phyloP scores from a whole-genome alignment of 2,113 vertebrate species.

The Petrocephalus microphthalmus region DNA sequence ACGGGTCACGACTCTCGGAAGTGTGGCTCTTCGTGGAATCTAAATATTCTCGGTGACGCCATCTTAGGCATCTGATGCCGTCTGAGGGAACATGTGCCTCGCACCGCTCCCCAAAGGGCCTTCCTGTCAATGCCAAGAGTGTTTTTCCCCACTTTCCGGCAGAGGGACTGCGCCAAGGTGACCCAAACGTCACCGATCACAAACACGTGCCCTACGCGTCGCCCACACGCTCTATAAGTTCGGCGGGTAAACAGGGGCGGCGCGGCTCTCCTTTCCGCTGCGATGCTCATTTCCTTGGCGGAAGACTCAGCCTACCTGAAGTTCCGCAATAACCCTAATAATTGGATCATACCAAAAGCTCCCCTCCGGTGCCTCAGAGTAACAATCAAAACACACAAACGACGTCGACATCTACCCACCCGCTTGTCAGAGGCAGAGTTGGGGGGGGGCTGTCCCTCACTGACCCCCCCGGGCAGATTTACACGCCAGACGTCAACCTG shows the following conservation, averaged over 20 bases:
- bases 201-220: not conserved
- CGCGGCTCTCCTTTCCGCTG: slow-evolving; percentile 48
- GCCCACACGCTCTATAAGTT: not conserved
- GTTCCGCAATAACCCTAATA: slow-evolving; percentile 72
- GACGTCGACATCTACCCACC: slow-evolving; percentile 70
- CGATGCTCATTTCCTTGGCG: slow-evolving; percentile 55
- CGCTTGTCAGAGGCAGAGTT: slow-evolving; percentile 56
- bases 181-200: not conserved
- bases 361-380: slow-evolving; percentile 65
- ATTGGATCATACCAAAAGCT: slow-evolving; percentile 72
- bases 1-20: not conserved
- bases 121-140: not conserved
- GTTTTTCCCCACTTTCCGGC: not conserved
- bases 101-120: not conserved
- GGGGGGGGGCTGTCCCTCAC: slow-evolving; percentile 52
- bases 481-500: slow-evolving; percentile 61
- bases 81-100: not conserved
- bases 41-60: not conserved
- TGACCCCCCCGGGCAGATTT: slow-evolving; percentile 63
- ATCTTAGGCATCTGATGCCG: not conserved
- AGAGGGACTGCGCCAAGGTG: not conserved
- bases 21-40: not conserved
- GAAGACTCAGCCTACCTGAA: slow-evolving; percentile 69
- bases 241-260: slow-evolving; percentile 46
- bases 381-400: slow-evolving; percentile 60